phyloP scores from a whole-genome alignment of 2,888 invertebrate species.

The Hecatera dysodea region DNA sequence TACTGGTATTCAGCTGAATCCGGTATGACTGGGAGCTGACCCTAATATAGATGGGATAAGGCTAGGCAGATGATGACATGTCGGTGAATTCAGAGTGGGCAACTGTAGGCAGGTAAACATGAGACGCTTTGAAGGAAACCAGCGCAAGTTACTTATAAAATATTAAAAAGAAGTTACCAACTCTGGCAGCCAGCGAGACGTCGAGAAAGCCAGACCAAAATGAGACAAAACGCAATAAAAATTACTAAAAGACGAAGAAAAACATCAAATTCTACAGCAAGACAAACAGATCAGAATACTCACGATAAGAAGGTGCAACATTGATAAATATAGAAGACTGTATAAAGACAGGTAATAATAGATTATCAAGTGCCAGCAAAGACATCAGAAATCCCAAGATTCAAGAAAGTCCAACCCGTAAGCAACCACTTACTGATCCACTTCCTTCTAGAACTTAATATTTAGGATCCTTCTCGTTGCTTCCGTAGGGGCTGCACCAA shows the following conservation, averaged over 20 bases:
- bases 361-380: not conserved
- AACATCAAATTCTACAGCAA: too few relatives aligned
- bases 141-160: not conserved
- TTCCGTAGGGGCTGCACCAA: constrained; percentile 18
- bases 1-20: too few relatives aligned
- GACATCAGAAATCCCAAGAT: not conserved
- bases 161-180: not conserved
- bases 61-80: too few relatives aligned
- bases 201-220: not conserved
- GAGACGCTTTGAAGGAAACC: not conserved
- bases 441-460: constrained; percentile 43
- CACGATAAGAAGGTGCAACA: too few relatives aligned
- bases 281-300: not conserved
- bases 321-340: not conserved
- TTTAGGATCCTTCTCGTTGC: constrained; percentile 47
- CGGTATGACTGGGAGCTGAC: too few relatives aligned
- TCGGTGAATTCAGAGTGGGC: too few relatives aligned
- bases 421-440: constrained; percentile 39
- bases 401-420: not conserved
- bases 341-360: too few relatives aligned
- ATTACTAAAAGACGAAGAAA: not conserved
- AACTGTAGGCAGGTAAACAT: too few relatives aligned
- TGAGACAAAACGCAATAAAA: not conserved
- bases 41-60: too few relatives aligned
- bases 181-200: too few relatives aligned